A percentile compares a stretch with the other conserved stretches of the same genome.
Conservation (phyloP, 2,888 invertebrate genomes). For the Strigamia maritima region DNA sequence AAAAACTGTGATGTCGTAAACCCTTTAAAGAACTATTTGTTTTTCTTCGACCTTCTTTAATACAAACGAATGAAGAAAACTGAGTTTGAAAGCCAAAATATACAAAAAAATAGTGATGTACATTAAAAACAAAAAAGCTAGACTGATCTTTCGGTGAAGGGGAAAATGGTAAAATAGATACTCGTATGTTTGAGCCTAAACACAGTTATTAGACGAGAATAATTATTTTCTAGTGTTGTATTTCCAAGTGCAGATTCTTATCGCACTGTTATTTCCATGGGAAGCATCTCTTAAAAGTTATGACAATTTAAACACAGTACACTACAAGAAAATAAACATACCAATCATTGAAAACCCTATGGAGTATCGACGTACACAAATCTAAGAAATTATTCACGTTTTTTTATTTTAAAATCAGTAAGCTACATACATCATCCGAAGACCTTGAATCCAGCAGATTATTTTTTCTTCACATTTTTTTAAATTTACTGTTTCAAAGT, state of each 20-base stretch:
- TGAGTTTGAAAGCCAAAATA: too few relatives aligned
- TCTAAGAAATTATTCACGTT: not conserved
- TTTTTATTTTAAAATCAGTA: not conserved
- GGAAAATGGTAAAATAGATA: not conserved
- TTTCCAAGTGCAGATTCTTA: not conserved
- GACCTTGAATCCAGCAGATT: conserved; percentile 16
- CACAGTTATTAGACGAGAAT: not conserved
- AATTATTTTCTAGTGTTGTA: not conserved
- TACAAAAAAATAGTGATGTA: too few relatives aligned
- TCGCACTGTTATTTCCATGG: not conserved
- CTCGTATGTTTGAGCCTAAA: not conserved
- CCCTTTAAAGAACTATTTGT: too few relatives aligned
- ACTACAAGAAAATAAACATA: too few relatives aligned
- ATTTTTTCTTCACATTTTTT: too few relatives aligned
- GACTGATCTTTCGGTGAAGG: too few relatives aligned
- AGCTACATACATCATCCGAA: not conserved
- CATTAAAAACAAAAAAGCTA: too few relatives aligned
- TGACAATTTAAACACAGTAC: not conserved
- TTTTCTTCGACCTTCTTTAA: too few relatives aligned
- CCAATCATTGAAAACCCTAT: too few relatives aligned
- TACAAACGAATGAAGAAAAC: too few relatives aligned
- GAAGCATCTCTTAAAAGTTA: not conserved
- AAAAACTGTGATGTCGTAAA: too few relatives aligned
- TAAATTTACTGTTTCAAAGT: not conserved
- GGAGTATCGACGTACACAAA: too few relatives aligned